Evolutionary conservation across 2,888 invertebrate genomes (phyloP).

Genomic region (Leucophenga maculata): DNA sequence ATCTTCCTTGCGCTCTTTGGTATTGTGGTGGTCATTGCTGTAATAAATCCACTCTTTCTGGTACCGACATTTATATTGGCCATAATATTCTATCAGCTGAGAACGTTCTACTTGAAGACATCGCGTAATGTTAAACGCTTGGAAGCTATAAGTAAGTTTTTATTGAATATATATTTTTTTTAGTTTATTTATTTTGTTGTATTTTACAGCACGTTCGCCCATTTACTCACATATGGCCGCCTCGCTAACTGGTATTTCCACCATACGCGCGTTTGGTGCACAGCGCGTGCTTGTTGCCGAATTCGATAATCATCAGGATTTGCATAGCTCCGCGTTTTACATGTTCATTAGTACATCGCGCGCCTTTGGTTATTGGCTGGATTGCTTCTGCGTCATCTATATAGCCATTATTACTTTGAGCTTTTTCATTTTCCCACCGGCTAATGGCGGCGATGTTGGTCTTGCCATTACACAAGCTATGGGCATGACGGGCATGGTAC

Average conservation of each 20-base stretch:
- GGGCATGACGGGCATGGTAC: conserved; percentile 79
- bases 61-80: conserved; percentile 81
- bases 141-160: conserved; percentile 84
- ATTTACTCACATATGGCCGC: conserved; percentile 94
- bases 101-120: conserved; percentile 84
- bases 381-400: conserved; percentile 89
- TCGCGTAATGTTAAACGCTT: conserved; percentile 86
- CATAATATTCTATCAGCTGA: conserved; percentile 81
- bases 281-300: conserved; percentile 84
- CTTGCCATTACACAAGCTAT: conserved; percentile 86
- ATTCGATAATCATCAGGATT: conserved; percentile 86
- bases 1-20: conserved; percentile 87
- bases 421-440: conserved; percentile 81
- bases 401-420: conserved; percentile 89
- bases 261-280: conserved; percentile 90
- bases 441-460: conserved; percentile 83
- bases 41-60: conserved; percentile 83
- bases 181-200: conserved; percentile 1
- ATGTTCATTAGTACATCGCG: conserved; percentile 90
- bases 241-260: conserved; percentile 90
- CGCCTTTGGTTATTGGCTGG: conserved; percentile 95
- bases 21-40: conserved; percentile 83
- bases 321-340: conserved; percentile 94
- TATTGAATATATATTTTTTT: neutral
- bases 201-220: conserved; percentile 84